Evolutionary conservation across 2,113 vertebrate genomes (phyloP).

Genomic region (Cyphotilapia sp.): DNA sequence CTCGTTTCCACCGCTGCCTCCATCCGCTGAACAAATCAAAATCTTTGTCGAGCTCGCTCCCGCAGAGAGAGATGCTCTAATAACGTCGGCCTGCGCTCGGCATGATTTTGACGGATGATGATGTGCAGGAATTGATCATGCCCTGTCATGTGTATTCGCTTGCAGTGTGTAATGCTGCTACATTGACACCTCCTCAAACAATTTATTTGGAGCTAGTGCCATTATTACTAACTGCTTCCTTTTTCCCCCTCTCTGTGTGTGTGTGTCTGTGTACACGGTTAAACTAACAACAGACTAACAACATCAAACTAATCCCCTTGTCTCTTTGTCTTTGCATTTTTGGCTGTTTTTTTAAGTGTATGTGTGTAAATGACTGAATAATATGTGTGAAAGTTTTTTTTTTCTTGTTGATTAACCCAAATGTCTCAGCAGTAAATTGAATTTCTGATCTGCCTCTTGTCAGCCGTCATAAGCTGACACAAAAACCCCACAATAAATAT

Average conservation of each 20-base stretch:
- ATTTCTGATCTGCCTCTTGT: conserved; percentile 38
- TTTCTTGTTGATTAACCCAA: conserved; percentile 18
- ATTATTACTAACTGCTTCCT: not conserved
- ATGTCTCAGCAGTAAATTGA: conserved; percentile 34
- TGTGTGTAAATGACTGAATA: not conserved
- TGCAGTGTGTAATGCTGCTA: not conserved
- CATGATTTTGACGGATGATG: not conserved
- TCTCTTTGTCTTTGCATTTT: conserved; percentile 16
- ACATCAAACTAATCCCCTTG: conserved; percentile 29
- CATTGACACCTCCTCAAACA: not conserved
- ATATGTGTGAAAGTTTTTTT: not conserved
- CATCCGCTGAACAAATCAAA: not conserved
- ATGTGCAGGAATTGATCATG: not conserved
- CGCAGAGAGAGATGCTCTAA: not conserved
- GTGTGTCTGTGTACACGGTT: conserved; percentile 8
- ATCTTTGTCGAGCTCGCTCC: not conserved
- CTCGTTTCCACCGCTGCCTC: not conserved
- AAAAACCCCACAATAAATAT: conserved; percentile 33
- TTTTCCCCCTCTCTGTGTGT: fast-evolving
- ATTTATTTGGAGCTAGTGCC: not conserved
- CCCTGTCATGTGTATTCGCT: not conserved
- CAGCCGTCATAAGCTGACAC: conserved; percentile 12
- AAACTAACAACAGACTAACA: conserved; percentile 22
- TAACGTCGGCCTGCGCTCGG: not conserved
- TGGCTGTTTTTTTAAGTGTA: not conserved